Conservation (phyloP, 2,888 invertebrate genomes). For the Clunio marinus region DNA sequence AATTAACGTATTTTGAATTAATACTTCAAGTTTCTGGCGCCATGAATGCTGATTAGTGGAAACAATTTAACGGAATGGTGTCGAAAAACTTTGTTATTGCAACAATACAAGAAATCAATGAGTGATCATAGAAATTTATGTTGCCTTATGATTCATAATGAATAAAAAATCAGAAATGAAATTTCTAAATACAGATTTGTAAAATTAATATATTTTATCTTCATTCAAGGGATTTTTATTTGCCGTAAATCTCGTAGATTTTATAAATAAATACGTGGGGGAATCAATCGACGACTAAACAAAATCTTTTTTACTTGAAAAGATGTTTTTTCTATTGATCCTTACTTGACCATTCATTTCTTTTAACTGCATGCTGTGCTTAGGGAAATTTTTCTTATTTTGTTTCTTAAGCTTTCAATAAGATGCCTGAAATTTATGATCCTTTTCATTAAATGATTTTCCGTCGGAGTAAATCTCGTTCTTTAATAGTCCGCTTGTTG, state of each 20-base stretch:
- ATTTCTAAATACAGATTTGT: too few relatives aligned
- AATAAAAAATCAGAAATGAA: too few relatives aligned
- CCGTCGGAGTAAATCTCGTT: constrained; percentile 17
- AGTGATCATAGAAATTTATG: too few relatives aligned
- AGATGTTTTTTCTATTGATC: constrained; percentile 23
- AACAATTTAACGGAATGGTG: too few relatives aligned
- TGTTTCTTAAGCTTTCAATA: too few relatives aligned
- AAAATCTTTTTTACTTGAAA: neutral
- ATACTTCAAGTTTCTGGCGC: constrained; percentile 4
- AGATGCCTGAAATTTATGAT: constrained; percentile 1
- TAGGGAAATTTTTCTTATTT: neutral
- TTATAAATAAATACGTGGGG: neutral
- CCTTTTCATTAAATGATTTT: constrained; percentile 7
- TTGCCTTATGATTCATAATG: too few relatives aligned
- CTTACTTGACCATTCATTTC: constrained; percentile 14
- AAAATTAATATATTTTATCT: neutral
- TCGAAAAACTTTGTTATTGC: too few relatives aligned
- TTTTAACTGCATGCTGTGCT: constrained; percentile 11
- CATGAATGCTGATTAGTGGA: neutral
- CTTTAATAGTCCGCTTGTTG: neutral
- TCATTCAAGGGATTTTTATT: neutral
- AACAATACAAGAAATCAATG: too few relatives aligned
- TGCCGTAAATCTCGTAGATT: neutral
- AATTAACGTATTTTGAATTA: constrained; percentile 25
- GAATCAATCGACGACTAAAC: neutral